These are phyloP conservation scores for Drosophila cardini DNA, from an alignment of 1,140 invertebrate species.

Conservation along the genomic window DNA sequence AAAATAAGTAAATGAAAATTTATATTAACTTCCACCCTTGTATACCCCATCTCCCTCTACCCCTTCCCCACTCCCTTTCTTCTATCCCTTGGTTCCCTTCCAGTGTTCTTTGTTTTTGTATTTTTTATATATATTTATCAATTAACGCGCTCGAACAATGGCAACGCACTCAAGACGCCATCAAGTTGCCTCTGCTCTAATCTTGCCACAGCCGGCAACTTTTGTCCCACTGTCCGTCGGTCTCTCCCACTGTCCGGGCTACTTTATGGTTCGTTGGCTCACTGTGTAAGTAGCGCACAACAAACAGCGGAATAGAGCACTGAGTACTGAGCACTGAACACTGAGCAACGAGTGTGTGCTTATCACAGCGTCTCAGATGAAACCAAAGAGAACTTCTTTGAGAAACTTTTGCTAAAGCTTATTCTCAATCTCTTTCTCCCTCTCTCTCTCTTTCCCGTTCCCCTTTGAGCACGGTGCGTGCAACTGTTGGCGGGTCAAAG, in stretches of 20 bases:
- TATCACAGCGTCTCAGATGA: conserved; percentile 63
- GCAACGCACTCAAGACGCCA: conserved; percentile 61
- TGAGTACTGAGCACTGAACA: conserved; percentile 14
- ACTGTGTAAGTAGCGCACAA: conserved; percentile 54
- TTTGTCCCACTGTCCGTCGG: conserved; percentile 38
- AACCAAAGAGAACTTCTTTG: conserved; percentile 45
- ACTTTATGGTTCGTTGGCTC: conserved; percentile 76
- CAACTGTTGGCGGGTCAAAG: conserved; percentile 25
- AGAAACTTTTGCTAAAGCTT: conserved; percentile 15
- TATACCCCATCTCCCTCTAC: background rate
- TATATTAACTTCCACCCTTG: conserved; percentile 28
- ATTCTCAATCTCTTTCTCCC: conserved; percentile 4
- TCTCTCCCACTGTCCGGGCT: conserved; percentile 37
- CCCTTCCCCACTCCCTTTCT: background rate
- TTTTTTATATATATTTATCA: conserved; percentile 64
- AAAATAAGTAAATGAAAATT: conserved; percentile 41
- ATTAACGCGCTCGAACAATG: conserved; percentile 73
- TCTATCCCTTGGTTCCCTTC: background rate
- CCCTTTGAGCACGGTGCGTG: conserved; percentile 7
- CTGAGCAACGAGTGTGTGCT: conserved; percentile 39
- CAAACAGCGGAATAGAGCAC: background rate
- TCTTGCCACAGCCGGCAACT: conserved; percentile 43
- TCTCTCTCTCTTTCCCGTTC: too few relatives aligned
- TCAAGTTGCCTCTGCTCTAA: conserved; percentile 36
- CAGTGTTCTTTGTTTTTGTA: conserved; percentile 35